Conservation (phyloP, 2,797 vertebrate genomes). For the Fistularia commersonii region DNA sequence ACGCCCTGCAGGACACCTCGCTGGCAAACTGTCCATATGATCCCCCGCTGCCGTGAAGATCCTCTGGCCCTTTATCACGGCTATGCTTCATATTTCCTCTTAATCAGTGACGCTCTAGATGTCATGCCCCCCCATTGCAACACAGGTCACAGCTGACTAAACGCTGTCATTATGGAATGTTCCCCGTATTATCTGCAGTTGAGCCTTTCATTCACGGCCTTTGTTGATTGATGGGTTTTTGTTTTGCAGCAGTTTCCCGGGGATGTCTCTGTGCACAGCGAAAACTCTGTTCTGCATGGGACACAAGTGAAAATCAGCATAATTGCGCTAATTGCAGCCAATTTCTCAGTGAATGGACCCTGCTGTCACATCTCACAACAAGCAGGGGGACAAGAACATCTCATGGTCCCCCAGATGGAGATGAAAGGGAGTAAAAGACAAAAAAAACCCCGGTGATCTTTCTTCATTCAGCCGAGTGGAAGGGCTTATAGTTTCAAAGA, state of each 20-base stretch:
- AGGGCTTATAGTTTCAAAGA: slow-evolving; percentile 62
- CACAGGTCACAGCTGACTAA: slow-evolving; percentile 61
- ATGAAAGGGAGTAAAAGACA: slow-evolving; percentile 65
- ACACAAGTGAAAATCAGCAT: slow-evolving; percentile 86
- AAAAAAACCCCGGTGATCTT: slow-evolving; percentile 67
- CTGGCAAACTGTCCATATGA: neutral
- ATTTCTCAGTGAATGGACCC: slow-evolving; percentile 78
- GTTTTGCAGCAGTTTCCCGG: slow-evolving; percentile 67
- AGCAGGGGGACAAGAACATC: slow-evolving; percentile 73
- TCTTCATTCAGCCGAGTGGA: slow-evolving; percentile 62
- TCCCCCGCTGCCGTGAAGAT: neutral
- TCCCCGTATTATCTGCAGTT: slow-evolving; percentile 54
- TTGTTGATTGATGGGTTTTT: slow-evolving; percentile 75
- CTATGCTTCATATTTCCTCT: slow-evolving; percentile 27
- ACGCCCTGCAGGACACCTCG: neutral
- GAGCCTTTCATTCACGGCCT: slow-evolving; percentile 56
- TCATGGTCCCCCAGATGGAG: slow-evolving; percentile 70
- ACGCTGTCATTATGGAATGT: slow-evolving; percentile 64
- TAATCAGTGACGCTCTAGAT: slow-evolving; percentile 36
- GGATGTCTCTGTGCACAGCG: slow-evolving; percentile 60
- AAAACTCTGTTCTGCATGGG: slow-evolving; percentile 75
- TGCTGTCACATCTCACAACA: slow-evolving; percentile 79
- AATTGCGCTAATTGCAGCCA: slow-evolving; percentile 87
- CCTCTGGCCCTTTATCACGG: slow-evolving; percentile 14
- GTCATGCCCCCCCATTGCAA: slow-evolving; percentile 33